Percentiles rank a stretch among this genome's conserved stretches.
Conservation (phyloP, 2,113 vertebrate species). For the Alectura lathami region DNA sequence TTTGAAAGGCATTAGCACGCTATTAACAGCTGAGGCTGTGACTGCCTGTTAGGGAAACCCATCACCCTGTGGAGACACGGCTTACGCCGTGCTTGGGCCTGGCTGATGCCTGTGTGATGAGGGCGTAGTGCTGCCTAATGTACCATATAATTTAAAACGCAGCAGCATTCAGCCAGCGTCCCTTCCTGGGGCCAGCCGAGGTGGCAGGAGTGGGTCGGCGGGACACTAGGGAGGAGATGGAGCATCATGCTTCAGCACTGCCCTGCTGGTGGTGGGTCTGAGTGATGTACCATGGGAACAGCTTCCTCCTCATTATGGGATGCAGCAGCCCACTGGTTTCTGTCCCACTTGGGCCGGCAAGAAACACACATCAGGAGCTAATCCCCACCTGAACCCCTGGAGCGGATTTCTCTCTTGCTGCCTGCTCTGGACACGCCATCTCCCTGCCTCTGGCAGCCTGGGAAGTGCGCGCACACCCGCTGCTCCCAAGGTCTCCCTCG, state of each 20-base stretch:
- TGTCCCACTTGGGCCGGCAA: background rate
- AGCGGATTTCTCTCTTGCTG: background rate
- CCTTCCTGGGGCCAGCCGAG: background rate
- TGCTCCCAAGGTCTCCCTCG: background rate
- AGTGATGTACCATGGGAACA: background rate
- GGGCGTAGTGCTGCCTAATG: background rate
- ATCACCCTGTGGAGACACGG: fast-evolving
- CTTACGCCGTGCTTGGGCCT: background rate
- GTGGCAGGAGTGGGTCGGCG: background rate
- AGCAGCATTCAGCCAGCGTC: background rate
- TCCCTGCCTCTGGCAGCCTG: background rate
- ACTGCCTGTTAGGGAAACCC: background rate
- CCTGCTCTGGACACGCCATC: background rate
- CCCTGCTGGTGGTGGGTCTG: background rate
- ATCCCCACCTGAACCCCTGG: background rate
- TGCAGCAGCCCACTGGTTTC: background rate
- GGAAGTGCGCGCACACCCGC: background rate
- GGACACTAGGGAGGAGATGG: background rate
- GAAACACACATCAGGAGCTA: background rate
- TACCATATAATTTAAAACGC: background rate
- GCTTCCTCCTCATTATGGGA: background rate
- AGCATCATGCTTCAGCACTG: background rate
- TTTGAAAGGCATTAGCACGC: constrained; percentile 1
- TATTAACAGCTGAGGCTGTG: constrained; percentile 16
- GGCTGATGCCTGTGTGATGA: background rate